Conservation (phyloP, 2,797 vertebrate species). For the Pogonophryne albipinna region DNA sequence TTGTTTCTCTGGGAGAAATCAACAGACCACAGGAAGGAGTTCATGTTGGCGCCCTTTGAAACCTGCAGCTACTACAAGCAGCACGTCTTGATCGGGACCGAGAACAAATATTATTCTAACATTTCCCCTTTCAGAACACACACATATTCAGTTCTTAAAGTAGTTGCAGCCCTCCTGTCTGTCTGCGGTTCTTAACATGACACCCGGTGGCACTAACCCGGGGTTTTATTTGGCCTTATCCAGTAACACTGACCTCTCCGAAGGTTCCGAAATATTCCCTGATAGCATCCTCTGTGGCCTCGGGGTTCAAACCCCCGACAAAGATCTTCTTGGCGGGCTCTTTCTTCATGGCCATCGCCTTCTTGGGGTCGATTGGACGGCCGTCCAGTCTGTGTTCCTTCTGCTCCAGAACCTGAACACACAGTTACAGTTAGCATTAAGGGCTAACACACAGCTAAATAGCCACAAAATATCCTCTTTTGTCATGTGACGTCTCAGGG, state of each 20-base stretch:
- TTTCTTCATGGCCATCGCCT: constrained; percentile 99
- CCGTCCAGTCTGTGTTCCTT: constrained; percentile 97
- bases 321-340: constrained; percentile 98
- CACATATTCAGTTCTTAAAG: too few species aligned
- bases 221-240: too few species aligned
- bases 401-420: constrained; percentile 92
- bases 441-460: too few species aligned
- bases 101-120: too few species aligned
- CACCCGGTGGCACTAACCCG: too few species aligned
- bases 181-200: too few species aligned
- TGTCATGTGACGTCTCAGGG: too few species aligned
- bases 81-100: constrained; percentile 91
- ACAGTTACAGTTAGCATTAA: neutral
- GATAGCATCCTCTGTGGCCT: constrained; percentile 96
- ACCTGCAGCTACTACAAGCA: constrained; percentile 90
- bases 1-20: constrained; percentile 78
- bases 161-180: too few species aligned
- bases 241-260: constrained; percentile 88
- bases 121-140: too few species aligned
- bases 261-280: constrained; percentile 95
- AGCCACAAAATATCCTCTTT: neutral
- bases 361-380: constrained; percentile 97
- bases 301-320: constrained; percentile 96
- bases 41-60: constrained; percentile 94
- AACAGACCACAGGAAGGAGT: constrained; percentile 90